These are phyloP conservation scores for Oryzias javanicus DNA, from an alignment of 2,113 vertebrate species.

Conservation along the genomic window DNA sequence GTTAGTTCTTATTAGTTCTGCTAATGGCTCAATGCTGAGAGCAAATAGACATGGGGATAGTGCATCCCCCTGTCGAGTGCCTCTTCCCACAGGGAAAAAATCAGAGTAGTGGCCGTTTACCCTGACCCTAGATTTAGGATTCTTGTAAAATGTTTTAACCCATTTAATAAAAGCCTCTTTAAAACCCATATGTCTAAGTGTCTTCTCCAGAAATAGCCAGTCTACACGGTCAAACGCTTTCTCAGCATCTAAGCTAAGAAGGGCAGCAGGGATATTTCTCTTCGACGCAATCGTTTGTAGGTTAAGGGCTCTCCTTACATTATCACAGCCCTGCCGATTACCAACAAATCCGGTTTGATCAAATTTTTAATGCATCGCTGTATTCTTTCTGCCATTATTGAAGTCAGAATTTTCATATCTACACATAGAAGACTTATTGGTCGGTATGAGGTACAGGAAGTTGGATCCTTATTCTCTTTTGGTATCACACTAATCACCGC, in stretches of 20 bases:
- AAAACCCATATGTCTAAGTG: neutral
- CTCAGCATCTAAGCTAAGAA: neutral
- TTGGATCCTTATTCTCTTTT: neutral
- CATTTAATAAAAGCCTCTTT: neutral
- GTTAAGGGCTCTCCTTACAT: neutral
- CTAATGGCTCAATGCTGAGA: neutral
- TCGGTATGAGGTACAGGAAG: neutral
- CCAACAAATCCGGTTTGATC: neutral
- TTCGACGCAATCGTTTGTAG: neutral
- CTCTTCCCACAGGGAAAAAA: neutral
- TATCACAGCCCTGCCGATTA: neutral
- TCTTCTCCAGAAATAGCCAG: neutral
- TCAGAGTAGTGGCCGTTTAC: neutral
- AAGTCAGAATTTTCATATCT: neutral
- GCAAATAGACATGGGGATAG: neutral
- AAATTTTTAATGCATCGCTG: neutral
- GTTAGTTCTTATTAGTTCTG: slow-evolving; percentile 2
- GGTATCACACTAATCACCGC: neutral
- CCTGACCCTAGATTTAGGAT: neutral
- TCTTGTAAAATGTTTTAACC: neutral
- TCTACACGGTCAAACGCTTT: neutral
- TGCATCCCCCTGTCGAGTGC: neutral
- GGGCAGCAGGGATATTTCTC: neutral
- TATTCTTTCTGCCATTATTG: neutral
- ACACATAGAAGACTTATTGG: neutral